A percentile compares a stretch with the other conserved stretches of the same genome.
phyloP scores from a whole-genome alignment of 2,888 invertebrate species.

The Sicus ferrugineus region DNA sequence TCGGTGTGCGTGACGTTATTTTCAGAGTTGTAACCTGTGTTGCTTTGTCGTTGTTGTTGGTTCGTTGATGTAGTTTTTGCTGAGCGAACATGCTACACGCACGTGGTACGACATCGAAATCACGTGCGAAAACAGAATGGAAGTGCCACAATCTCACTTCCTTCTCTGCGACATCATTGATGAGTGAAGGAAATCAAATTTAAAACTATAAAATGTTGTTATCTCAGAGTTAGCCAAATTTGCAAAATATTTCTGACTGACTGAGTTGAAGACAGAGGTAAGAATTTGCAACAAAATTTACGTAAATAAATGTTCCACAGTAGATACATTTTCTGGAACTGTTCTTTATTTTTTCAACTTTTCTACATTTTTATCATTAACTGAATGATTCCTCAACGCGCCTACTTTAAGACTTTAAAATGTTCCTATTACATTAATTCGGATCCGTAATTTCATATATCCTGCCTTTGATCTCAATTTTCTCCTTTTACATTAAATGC shows the following conservation, averaged over 20 bases:
- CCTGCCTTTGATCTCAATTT: no score
- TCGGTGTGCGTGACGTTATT: not conserved
- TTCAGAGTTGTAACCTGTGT: not conserved
- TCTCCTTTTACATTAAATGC: no score
- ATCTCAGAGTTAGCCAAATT: not conserved
- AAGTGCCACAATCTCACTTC: slow-evolving; percentile 20
- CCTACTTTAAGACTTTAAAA: no score
- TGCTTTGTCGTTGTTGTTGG: slow-evolving; percentile 1
- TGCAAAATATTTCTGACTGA: not conserved
- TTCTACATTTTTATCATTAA: no score
- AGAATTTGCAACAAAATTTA: no score
- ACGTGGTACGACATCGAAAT: slow-evolving; percentile 7
- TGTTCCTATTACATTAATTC: no score
- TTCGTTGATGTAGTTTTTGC: not conserved
- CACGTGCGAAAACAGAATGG: slow-evolving; percentile 24
- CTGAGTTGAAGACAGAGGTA: no score
- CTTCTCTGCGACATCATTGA: not conserved
- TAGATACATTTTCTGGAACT: no score
- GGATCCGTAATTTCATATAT: no score
- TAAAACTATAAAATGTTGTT: not conserved
- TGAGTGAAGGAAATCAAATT: not conserved
- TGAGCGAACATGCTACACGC: not conserved
- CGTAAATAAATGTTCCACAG: no score
- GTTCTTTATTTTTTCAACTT: no score
- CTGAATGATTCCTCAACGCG: no score